A percentile compares a stretch with the other conserved stretches of the same genome.
Evolutionary conservation across 2,113 vertebrate genomes (phyloP).

Genomic region (Mesocricetus auratus): DNA sequence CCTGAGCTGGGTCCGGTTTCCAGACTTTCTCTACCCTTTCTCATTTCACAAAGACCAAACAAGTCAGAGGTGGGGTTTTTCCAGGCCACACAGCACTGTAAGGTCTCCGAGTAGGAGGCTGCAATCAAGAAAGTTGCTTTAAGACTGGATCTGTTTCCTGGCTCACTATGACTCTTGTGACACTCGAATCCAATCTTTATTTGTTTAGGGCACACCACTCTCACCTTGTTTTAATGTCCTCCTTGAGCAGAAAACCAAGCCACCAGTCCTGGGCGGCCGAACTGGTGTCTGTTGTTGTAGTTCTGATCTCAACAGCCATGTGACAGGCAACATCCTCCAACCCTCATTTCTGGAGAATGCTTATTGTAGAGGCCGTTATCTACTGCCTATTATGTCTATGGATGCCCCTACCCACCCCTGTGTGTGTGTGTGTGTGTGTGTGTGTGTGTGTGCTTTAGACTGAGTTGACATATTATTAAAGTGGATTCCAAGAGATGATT

Average conservation of each 20-base stretch:
- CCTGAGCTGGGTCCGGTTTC: background rate
- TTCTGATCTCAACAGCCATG: background rate
- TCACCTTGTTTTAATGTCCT: background rate
- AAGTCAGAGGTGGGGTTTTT: background rate
- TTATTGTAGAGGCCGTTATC: background rate
- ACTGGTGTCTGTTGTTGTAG: background rate
- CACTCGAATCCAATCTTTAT: background rate
- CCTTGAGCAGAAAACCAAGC: background rate
- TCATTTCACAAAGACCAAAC: conserved; percentile 43
- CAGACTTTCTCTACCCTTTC: conserved; percentile 4
- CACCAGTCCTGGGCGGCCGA: background rate
- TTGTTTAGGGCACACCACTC: background rate
- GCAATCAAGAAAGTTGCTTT: conserved; percentile 1
- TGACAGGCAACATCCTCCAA: background rate
- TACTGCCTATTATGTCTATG: background rate
- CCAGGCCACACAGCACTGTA: background rate
- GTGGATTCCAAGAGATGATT: conserved; percentile 69
- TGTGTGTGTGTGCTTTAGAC: conserved; percentile 4
- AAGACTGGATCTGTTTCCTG: background rate
- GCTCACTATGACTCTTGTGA: background rate
- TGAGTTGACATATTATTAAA: conserved; percentile 67
- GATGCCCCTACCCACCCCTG: no score
- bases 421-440: background rate
- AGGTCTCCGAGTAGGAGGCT: background rate
- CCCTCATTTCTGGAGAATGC: background rate